Evolutionary conservation across 2,888 invertebrate species (phyloP).

Genomic region (Ochropleura leucogaster): DNA sequence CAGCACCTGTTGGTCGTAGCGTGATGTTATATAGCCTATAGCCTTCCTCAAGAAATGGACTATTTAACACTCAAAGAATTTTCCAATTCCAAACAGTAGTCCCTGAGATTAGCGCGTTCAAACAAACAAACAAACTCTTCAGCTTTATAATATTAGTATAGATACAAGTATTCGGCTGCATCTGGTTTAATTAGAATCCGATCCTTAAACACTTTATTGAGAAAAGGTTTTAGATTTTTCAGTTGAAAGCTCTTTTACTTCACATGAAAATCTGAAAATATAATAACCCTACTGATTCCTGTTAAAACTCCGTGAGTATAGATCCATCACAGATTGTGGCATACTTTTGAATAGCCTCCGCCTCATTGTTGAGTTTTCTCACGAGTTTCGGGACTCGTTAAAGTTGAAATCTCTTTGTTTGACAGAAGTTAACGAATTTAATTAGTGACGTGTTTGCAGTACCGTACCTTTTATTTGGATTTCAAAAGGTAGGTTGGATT

Average conservation of each 20-base stretch:
- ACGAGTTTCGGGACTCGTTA: slow-evolving; percentile 58
- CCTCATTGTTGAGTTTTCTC: slow-evolving; percentile 49
- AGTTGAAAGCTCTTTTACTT: background rate
- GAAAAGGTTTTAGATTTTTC: background rate
- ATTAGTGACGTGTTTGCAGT: slow-evolving; percentile 52
- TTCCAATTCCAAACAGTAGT: too few relatives aligned
- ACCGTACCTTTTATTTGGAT: slow-evolving; percentile 24
- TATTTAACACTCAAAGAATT: too few relatives aligned
- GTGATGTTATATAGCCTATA: too few relatives aligned
- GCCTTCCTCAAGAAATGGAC: too few relatives aligned
- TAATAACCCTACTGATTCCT: background rate
- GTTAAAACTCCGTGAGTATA: background rate
- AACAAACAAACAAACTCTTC: too few relatives aligned
- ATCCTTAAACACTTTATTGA: background rate
- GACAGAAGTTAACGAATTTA: slow-evolving; percentile 57
- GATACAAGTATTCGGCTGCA: background rate
- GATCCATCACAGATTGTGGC: slow-evolving; percentile 33
- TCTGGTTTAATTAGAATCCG: background rate
- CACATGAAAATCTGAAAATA: background rate
- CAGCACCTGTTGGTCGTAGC: too few relatives aligned
- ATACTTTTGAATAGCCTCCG: slow-evolving; percentile 34
- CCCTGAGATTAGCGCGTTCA: too few relatives aligned
- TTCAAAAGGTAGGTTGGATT: slow-evolving; percentile 10
- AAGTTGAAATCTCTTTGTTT: slow-evolving; percentile 61
- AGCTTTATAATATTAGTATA: too few relatives aligned